These are phyloP conservation scores for Habropoda laboriosa DNA, from an alignment of 1,140 invertebrate genomes.

Conservation along the genomic window DNA sequence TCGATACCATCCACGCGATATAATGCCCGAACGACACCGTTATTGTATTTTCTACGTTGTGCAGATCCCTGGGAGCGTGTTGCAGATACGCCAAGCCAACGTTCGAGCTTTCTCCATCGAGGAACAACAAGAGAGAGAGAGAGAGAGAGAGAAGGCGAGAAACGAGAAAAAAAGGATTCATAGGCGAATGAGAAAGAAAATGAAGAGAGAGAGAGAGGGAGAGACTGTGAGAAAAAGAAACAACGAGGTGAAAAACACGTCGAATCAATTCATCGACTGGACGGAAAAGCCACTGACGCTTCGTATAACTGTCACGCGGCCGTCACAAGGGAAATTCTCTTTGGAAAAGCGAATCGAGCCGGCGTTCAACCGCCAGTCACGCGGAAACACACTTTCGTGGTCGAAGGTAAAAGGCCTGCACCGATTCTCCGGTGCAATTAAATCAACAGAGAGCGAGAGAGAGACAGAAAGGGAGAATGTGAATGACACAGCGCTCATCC, in stretches of 20 bases:
- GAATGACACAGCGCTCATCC: background rate
- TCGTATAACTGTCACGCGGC: background rate
- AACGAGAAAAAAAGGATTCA: background rate
- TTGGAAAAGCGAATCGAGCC: background rate
- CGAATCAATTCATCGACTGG: background rate
- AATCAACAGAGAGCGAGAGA: background rate
- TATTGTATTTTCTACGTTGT: background rate
- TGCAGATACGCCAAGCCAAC: too few species aligned
- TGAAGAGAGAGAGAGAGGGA: background rate
- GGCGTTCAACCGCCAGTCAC: background rate
- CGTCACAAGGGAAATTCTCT: background rate
- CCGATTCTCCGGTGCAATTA: background rate
- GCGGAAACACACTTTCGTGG: constrained; percentile 12
- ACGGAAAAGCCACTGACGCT: background rate
- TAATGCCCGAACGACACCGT: background rate
- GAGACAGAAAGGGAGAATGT: background rate
- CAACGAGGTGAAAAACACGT: background rate
- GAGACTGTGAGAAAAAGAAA: background rate
- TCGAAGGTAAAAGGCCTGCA: background rate
- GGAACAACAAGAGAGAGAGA: too few species aligned
- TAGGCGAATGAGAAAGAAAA: background rate
- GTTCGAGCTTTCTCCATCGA: too few species aligned
- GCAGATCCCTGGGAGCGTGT: background rate
- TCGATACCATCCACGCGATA: background rate
- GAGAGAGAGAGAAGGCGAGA: background rate